Evolutionary conservation across 2,797 vertebrate species (phyloP).

Genomic region (Sylvia borin): DNA sequence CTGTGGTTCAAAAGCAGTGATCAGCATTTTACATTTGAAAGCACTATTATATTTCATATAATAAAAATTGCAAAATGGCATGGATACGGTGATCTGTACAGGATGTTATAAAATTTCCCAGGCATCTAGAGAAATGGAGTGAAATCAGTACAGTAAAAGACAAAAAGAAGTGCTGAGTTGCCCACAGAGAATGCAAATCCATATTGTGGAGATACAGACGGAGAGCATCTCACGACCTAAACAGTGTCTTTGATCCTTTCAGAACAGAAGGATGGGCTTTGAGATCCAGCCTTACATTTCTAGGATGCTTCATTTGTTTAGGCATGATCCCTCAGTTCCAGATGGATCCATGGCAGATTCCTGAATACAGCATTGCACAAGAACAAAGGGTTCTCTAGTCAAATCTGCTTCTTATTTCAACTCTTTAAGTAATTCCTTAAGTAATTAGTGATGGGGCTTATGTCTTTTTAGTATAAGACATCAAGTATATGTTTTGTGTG

Average conservation of each 20-base stretch:
- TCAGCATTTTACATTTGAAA: neutral
- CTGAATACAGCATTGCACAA: neutral
- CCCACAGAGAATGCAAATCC: neutral
- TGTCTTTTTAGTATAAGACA: neutral
- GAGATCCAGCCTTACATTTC: neutral
- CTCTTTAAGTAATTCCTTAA: neutral
- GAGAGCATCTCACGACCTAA: fast-evolving
- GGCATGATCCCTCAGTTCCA: neutral
- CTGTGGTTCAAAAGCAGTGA: neutral
- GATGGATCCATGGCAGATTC: neutral
- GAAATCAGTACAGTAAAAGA: neutral
- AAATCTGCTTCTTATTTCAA: neutral
- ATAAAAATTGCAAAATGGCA: neutral
- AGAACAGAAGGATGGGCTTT: neutral
- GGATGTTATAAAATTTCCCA: neutral
- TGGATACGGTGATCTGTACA: neutral
- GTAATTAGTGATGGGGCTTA: neutral
- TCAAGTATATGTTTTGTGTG: neutral
- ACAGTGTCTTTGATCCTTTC: neutral
- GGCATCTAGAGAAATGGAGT: neutral
- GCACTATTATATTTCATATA: neutral
- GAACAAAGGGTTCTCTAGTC: neutral
- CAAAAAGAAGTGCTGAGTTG: neutral
- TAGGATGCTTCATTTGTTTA: neutral
- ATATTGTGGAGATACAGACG: neutral